Conservation (phyloP, 2,888 invertebrate genomes). For the Athalia cordata region DNA sequence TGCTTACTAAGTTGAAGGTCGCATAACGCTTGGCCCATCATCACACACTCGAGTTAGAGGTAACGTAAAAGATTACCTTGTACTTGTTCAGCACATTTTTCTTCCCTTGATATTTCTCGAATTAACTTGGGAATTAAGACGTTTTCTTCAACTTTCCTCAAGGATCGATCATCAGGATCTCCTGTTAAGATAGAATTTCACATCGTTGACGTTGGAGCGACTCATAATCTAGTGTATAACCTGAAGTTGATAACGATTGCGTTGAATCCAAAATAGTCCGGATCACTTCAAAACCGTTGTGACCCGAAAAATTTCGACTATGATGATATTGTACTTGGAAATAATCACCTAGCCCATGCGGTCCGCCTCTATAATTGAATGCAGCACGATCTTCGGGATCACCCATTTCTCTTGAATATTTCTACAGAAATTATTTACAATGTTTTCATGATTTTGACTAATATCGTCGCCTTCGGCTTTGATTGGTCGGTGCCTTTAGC, state of each 20-base stretch:
- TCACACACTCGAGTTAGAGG: background rate
- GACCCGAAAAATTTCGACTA: conserved; percentile 19
- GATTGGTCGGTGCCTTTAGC: conserved; percentile 30
- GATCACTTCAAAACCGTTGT: background rate
- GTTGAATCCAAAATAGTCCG: conserved; percentile 45
- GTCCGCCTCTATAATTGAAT: conserved; percentile 70
- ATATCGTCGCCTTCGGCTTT: background rate
- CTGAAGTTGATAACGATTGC: background rate
- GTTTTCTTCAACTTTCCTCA: conserved; percentile 92
- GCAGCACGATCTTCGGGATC: conserved; percentile 35
- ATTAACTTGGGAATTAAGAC: conserved; percentile 93
- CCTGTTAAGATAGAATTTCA: conserved; percentile 75
- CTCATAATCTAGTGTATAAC: conserved; percentile 10
- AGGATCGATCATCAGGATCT: conserved; percentile 87
- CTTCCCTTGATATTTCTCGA: conserved; percentile 85
- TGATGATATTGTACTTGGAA: background rate
- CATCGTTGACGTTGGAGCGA: background rate
- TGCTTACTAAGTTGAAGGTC: background rate
- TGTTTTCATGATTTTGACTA: too few species aligned
- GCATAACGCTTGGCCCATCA: too few species aligned
- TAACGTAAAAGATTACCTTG: conserved; percentile 71
- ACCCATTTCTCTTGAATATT: conserved; percentile 48
- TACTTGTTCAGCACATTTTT: conserved; percentile 87
- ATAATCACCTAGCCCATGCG: conserved; percentile 76
- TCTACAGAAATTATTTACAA: too few species aligned